A percentile compares a stretch with the other conserved stretches of the same genome.
Conservation (phyloP, 2,888 invertebrate genomes). For the Lepidochrysops patricia region DNA sequence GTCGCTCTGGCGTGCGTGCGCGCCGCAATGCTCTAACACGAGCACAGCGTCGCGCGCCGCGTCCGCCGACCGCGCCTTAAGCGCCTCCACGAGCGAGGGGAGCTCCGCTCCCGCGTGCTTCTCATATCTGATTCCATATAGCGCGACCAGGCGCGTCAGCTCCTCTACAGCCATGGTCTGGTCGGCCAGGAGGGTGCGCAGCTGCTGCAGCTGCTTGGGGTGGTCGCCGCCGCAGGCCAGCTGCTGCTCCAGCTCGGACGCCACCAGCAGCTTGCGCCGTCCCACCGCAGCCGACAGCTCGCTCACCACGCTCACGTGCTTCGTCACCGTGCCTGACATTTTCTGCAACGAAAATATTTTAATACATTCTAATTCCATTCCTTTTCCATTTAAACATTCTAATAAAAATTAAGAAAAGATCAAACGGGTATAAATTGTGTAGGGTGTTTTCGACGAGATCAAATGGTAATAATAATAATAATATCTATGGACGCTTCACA, state of each 20-base stretch:
- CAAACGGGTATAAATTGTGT: too few relatives aligned
- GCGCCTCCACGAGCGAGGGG: conserved; percentile 80
- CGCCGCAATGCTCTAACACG: conserved; percentile 89
- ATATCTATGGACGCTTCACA: too few relatives aligned
- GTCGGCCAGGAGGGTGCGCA: conserved; percentile 85
- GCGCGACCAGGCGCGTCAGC: conserved; percentile 88
- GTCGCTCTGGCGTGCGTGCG: conserved; percentile 86
- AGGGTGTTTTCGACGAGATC: too few relatives aligned
- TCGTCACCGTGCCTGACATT: conserved; percentile 96
- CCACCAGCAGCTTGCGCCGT: conserved; percentile 85
- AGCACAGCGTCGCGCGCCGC: conserved; percentile 76
- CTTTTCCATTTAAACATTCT: too few relatives aligned
- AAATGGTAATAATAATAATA: too few relatives aligned
- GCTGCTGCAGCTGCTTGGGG: conserved; percentile 82
- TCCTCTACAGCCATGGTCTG: conserved; percentile 84
- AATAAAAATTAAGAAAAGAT: too few relatives aligned
- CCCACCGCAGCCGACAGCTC: conserved; percentile 92
- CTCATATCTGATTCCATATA: conserved; percentile 96
- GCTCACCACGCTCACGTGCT: conserved; percentile 97
- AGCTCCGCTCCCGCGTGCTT: conserved; percentile 87
- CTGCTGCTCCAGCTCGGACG: conserved; percentile 95
- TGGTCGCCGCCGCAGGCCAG: conserved; percentile 91
- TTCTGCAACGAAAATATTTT: conserved; percentile 77
- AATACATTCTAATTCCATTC: too few relatives aligned
- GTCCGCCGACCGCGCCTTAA: conserved; percentile 79